These are phyloP conservation scores for Plemyria rubiginata DNA, from an alignment of 2,888 invertebrate species.

Conservation along the genomic window DNA sequence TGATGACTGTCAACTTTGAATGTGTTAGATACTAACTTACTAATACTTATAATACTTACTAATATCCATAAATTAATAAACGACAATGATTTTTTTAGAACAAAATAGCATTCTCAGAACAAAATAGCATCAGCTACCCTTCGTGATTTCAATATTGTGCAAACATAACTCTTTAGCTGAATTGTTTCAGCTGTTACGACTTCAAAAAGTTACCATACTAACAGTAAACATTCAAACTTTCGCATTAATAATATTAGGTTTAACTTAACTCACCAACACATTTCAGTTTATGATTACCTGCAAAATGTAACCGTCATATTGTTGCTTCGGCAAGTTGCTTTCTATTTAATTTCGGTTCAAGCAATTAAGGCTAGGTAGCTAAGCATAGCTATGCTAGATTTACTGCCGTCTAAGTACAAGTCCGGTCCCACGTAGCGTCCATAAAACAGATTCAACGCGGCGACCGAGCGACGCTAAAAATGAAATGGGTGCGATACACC, in stretches of 20 bases:
- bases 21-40: too few species aligned
- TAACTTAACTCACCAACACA: not conserved
- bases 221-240: not conserved
- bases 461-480: constrained; percentile 41
- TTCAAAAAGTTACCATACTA: not conserved
- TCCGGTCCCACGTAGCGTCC: constrained; percentile 67
- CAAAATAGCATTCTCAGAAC: too few species aligned
- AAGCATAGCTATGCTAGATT: constrained; percentile 47
- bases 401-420: constrained; percentile 60
- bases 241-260: not conserved
- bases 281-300: not conserved
- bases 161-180: not conserved
- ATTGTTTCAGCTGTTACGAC: not conserved
- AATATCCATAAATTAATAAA: too few species aligned
- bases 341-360: constrained; percentile 37
- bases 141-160: not conserved
- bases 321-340: constrained; percentile 4
- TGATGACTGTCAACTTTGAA: too few species aligned
- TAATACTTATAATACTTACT: too few species aligned
- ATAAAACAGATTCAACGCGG: constrained; percentile 71
- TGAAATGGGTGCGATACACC: constrained; percentile 51
- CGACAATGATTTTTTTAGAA: too few species aligned
- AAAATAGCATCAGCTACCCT: too few species aligned
- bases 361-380: constrained; percentile 29
- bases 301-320: not conserved